Percentiles rank a stretch among this genome's conserved stretches.
phyloP scores from a whole-genome alignment of 2,113 vertebrate species.

The Peromyscus maniculatus region DNA sequence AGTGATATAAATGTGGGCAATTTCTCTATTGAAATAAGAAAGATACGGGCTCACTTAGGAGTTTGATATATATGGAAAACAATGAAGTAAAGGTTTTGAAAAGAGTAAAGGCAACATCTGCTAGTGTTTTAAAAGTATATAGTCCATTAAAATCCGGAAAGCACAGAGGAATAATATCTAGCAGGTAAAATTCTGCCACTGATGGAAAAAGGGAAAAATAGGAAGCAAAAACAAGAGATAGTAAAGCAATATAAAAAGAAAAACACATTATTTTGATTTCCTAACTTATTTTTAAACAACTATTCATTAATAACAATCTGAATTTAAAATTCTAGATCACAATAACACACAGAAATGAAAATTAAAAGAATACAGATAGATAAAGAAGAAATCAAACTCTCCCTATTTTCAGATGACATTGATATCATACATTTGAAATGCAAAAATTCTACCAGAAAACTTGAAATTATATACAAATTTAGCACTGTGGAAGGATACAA shows the following conservation, averaged over 20 bases:
- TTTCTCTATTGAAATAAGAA: slow-evolving; percentile 2
- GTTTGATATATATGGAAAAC: neutral
- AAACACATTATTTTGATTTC: neutral
- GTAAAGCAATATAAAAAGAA: neutral
- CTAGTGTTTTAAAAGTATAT: neutral
- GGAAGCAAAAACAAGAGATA: neutral
- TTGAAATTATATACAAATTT: neutral
- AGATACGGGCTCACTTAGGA: neutral
- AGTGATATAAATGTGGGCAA: neutral
- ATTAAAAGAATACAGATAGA: neutral
- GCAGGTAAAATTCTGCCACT: neutral
- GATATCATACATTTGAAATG: neutral
- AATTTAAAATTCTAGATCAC: neutral
- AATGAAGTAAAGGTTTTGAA: neutral
- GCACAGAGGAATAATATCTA: neutral
- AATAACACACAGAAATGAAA: neutral
- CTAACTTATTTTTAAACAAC: neutral
- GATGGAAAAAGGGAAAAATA: neutral
- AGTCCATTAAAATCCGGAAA: neutral
- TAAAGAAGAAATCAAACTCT: neutral
- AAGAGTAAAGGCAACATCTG: neutral
- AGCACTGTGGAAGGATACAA: neutral
- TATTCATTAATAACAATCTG: neutral
- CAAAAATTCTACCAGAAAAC: neutral
- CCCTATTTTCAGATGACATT: neutral